phyloP scores from a whole-genome alignment of 2,113 vertebrate species.

The Vicugna pacos region DNA sequence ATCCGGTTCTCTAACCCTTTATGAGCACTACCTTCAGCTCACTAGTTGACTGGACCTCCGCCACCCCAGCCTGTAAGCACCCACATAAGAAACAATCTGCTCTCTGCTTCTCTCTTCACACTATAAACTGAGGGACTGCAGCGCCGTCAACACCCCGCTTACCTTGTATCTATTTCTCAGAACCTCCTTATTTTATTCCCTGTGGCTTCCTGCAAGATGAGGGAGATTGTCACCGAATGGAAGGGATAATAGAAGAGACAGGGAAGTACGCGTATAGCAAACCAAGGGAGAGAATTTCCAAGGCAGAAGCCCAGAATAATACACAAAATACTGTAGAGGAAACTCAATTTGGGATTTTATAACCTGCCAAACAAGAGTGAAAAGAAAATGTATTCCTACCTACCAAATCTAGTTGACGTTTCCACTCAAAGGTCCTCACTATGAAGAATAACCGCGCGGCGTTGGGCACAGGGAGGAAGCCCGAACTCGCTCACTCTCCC shows the following conservation, averaged over 20 bases:
- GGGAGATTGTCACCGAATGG: neutral
- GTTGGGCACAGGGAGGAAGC: accelerated
- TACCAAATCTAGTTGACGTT: neutral
- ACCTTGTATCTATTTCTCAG: neutral
- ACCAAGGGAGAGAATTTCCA: neutral
- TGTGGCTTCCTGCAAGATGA: neutral
- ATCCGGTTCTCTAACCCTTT: neutral
- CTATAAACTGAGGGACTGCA: neutral
- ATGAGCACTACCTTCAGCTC: neutral
- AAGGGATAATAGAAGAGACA: neutral
- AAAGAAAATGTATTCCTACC: neutral
- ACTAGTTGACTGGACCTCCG: neutral
- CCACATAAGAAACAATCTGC: neutral
- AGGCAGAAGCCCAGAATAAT: neutral
- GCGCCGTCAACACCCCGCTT: neutral
- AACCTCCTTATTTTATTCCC: neutral
- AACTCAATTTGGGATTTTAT: neutral
- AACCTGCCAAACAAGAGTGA: neutral
- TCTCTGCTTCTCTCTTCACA: neutral
- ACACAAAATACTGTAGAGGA: neutral
- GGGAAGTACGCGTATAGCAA: neutral
- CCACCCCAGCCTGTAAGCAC: neutral
- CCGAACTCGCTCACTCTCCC: neutral
- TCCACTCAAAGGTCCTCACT: neutral
- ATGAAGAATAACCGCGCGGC: neutral